phyloP scores from a whole-genome alignment of 2,113 vertebrate species.

The Gavia stellata region DNA sequence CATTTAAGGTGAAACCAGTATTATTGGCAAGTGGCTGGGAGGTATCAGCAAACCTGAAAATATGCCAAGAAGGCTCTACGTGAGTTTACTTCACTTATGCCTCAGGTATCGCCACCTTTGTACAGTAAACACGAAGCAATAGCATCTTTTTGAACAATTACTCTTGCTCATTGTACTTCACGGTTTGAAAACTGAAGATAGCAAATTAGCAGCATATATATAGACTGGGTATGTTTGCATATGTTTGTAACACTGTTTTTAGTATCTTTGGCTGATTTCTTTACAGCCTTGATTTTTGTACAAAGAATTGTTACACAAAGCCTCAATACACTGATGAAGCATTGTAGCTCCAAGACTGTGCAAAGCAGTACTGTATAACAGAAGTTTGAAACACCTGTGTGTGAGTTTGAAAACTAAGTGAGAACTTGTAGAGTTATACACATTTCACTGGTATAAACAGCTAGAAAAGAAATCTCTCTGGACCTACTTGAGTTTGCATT shows the following conservation, averaged over 20 bases:
- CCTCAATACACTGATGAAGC: background rate
- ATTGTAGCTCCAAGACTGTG: background rate
- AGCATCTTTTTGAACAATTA: background rate
- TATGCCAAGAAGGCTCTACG: fast-evolving
- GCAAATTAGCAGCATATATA: background rate
- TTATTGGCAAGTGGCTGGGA: background rate
- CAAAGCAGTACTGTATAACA: background rate
- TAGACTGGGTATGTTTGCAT: background rate
- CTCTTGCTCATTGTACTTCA: background rate
- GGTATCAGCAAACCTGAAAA: background rate
- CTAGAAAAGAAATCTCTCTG: background rate
- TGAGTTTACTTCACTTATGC: background rate
- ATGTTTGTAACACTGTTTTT: background rate
- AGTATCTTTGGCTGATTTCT: background rate
- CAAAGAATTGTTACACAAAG: background rate
- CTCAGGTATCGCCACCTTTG: background rate
- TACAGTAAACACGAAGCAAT: background rate
- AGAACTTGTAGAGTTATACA: background rate
- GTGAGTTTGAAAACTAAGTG: background rate
- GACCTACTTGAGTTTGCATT: background rate
- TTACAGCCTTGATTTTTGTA: background rate
- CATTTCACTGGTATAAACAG: background rate
- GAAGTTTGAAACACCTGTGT: background rate
- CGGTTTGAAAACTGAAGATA: background rate
- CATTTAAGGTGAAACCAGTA: background rate